Percentiles rank a stretch among this genome's conserved stretches.
These are phyloP conservation scores for Lepus townsendii DNA, from an alignment of 2,797 vertebrate species.

Conservation along the genomic window DNA sequence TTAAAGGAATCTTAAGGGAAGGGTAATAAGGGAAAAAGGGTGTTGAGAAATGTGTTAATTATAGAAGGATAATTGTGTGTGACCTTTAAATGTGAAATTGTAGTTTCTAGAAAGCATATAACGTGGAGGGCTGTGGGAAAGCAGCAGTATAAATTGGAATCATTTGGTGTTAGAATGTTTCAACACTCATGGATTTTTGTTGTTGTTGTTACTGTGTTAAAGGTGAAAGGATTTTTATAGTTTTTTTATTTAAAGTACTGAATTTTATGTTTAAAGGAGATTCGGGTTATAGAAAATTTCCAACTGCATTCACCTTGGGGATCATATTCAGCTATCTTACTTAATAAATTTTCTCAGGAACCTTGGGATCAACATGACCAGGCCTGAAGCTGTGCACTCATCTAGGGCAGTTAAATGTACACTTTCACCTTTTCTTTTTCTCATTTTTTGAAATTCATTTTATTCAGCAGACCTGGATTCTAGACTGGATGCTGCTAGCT, in stretches of 20 bases:
- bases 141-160: conserved; percentile 11
- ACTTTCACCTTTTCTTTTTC: too few relatives aligned
- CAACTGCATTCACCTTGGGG: neutral
- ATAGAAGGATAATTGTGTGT: conserved; percentile 39
- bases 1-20: conserved; percentile 41
- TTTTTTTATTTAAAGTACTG: conserved; percentile 44
- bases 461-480: neutral
- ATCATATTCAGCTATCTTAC: neutral
- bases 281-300: neutral
- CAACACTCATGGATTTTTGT: neutral
- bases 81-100: conserved; percentile 52
- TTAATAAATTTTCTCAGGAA: neutral
- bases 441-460: too few relatives aligned
- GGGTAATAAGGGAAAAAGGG: conserved; percentile 48
- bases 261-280: conserved; percentile 50
- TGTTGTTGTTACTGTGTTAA: conserved; percentile 45
- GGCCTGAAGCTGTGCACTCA: neutral
- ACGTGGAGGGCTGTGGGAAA: conserved; percentile 1
- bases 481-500: neutral
- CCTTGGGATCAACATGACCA: neutral
- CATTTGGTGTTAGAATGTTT: conserved; percentile 21
- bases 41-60: conserved; percentile 72
- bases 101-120: conserved; percentile 70
- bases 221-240: conserved; percentile 37
- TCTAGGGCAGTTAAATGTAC: neutral